Evolutionary conservation across 2,888 invertebrate species (phyloP).

Genomic region (Macrophya annulata): DNA sequence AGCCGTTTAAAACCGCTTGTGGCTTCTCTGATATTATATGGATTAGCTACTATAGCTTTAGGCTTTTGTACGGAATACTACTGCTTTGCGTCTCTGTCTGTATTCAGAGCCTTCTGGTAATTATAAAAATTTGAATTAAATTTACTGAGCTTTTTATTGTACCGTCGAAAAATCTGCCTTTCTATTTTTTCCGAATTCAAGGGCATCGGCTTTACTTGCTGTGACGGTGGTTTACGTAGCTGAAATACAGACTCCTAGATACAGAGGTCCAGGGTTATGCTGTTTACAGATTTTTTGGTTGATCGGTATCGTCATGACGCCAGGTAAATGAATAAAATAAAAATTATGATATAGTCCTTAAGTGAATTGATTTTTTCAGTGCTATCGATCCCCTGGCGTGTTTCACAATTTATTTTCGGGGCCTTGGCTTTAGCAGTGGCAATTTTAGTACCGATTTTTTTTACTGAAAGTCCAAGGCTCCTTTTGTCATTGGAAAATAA

Average conservation of each 20-base stretch:
- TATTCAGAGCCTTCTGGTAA: slow-evolving; percentile 51
- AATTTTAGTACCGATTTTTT: slow-evolving; percentile 80
- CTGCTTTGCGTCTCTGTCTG: slow-evolving; percentile 14
- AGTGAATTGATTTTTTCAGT: not conserved
- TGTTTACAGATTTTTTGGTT: slow-evolving; percentile 41
- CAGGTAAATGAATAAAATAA: not conserved
- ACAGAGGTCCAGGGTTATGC: slow-evolving; percentile 22
- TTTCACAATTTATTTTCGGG: slow-evolving; percentile 21
- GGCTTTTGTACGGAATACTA: slow-evolving; percentile 27
- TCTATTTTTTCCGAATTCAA: not conserved
- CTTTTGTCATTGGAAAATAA: slow-evolving; percentile 81
- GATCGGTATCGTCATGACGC: not conserved
- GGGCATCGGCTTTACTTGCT: slow-evolving; percentile 21
- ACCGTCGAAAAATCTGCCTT: not conserved
- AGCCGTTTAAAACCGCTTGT: slow-evolving; percentile 36
- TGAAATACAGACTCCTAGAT: slow-evolving; percentile 34
- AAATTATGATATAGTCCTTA: not conserved
- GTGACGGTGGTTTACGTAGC: slow-evolving; percentile 43
- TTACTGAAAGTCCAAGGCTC: slow-evolving; percentile 83
- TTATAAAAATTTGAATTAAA: not conserved
- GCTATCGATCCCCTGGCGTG: slow-evolving; percentile 21
- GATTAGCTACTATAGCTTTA: slow-evolving; percentile 27
- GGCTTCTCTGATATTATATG: slow-evolving; percentile 40
- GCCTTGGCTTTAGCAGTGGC: slow-evolving; percentile 76
- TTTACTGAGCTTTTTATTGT: not conserved